Base-by-base conservation (phyloP, 2,113 vertebrate genomes). In the Amphiprion ocellaris region DNA sequence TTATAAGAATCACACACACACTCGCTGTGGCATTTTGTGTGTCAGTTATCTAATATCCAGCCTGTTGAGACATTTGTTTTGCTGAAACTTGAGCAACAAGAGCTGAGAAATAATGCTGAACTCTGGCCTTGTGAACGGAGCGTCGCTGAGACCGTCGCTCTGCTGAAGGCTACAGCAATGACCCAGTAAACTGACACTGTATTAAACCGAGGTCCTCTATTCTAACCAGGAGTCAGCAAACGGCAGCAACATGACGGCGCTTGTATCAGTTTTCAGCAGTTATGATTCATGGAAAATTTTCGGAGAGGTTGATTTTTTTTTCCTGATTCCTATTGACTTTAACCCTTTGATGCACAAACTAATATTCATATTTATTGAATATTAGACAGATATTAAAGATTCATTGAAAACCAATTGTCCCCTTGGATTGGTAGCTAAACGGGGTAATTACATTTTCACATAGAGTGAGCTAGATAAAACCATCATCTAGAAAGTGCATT, bases 201-300 rank as follows among this genome's bases (percentile, higher is more conserved):
- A 44, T 24, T 7, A 4, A 62, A 52, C 55, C 14, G 10, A 70
- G 60, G 47, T 26, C 10, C 16, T 54, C 10, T 14, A 6, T 50
- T 50, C 17, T 23, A 11, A 17, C 44, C 2, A 2, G 33, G 30
- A 33, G 30, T 33, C 30, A 33, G 30, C 30, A 41, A 17, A 15
- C 1, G 21, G 61, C 4, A 3, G 50, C 62, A 41, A 53, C 54
- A 28, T 8, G 17, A 65, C 8, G 7, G 30, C 23, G 19, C 19
- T 24, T 16, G 14, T 53, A 68, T 84, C 17, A 4, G 1, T 33
- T 77, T 82, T 58, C 74, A 64, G 67, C 47, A 12, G 23, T 52
- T 60, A 10, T 47, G 77, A 82, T 46, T 78, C 66, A 44, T 73
- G 77, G 74, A 70, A 65, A 72, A 1, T 55, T 79, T 74, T 49